Base-by-base conservation (phyloP, 2,888 invertebrate genomes). In the Coenonympha glycerion region DNA sequence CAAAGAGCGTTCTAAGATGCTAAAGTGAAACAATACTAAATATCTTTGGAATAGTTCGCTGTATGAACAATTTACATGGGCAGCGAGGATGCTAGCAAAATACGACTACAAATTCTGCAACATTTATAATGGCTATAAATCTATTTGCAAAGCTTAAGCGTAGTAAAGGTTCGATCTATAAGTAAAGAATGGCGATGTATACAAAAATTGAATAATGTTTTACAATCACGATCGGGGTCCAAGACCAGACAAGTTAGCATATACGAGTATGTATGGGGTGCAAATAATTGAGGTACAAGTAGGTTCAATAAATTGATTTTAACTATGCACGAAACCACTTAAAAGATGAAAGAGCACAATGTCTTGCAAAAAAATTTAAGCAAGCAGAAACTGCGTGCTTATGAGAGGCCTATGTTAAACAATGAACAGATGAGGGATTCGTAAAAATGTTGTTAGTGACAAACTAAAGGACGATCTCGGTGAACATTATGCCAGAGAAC, bases 21-120 rank as follows among this genome's bases (percentile, higher is more conserved):
- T 58, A 64, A 66, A 60, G 65, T 57, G 56, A 66, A 74, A 74
- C 65, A 76, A 73, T 71, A 70, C 63, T 62, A 67, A 69, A 64
- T 61, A 61, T 60, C 58, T 65, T 52, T 53, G 36, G 51, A 53
- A 59, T 62, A 55, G 57, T 58, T 59, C 60, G 59, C 52, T 58
- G 58, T 52, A 60, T 59, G 59, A 64, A 66, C 66, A 71, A 70
- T 66, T 62, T 64, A 62, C 56, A 56, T 64, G 59, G 55, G 48
- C 50, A 65, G 66, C 68, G 66, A 65, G 62, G 62, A 64, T 55
- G 60, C 58, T 50, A 57, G 44, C 44, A 48, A 55, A 57, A 53
- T 57, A 53, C 42, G 47, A 53, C 39, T 48, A 28, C 50, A 55
- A 55, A 57, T 46, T 48, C 52, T 40, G 40, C 45, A 52, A 47